Evolutionary conservation across 2,113 vertebrate genomes (phyloP), one percentile per base, ranked within the genome.

Genomic region (Melanostigma gelatinosum): DNA sequence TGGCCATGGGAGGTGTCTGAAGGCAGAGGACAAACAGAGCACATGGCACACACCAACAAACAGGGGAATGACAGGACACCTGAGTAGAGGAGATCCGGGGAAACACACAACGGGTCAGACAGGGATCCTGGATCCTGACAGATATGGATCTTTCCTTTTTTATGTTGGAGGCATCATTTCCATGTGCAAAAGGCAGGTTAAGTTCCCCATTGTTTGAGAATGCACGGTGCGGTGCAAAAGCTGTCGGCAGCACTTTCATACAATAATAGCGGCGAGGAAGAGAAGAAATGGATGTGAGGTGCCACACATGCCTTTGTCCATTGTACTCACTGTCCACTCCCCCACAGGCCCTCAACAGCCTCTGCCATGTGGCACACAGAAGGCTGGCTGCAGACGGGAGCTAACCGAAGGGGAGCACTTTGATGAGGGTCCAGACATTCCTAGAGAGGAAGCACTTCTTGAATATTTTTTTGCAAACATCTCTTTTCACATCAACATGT

Each of bases 201-300:
- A 66, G 67, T 87, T 87, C 4, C 69, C 79, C 20, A 84, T 89
- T 93, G 87, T 93, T 85, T 91, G 80, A 91, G 85, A 87, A 90
- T 83, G 75, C 85, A 65, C 48, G 38, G 73, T 67, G 78, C 52
- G 36, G 72, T 84, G 92, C 89, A 92, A 89, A 91, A 90, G 89
- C 93, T 93, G 88, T 95, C 87, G 86, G 93, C 93, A 94, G 94
- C 93, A 93, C 86, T 93, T 95, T 95, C 85, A 83, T 88, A 90
- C 91, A 93, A 92, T 92, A 93, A 93, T 92, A 93, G 93, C 93
- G 92, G 85, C 84, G 60, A 91, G 80, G 86, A 87, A 83, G 85
- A 88, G 86, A 80, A 88, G 84, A 87, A 92, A 85, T 90, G 88
- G 85, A 92, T 88, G 79, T 85, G 86, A 93, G 88, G 83, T 87